Conservation (phyloP, 2,888 invertebrate species). For the Diachrysia chrysitis region DNA sequence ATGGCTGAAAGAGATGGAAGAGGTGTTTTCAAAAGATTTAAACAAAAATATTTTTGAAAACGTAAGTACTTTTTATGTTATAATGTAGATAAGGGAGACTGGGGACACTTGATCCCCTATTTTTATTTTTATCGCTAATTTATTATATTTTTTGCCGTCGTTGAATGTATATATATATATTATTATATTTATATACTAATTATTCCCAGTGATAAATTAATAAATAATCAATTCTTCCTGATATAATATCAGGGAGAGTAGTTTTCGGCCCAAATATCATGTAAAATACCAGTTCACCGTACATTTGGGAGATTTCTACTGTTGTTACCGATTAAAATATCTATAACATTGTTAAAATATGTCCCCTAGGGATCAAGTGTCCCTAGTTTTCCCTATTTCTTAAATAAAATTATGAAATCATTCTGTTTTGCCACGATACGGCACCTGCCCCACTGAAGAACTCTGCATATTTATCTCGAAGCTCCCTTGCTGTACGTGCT, state of each 20-base stretch:
- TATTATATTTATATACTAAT: too few species aligned
- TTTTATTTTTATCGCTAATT: not conserved
- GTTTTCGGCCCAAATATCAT: slow-evolving; percentile 22
- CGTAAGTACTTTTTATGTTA: slow-evolving; percentile 25
- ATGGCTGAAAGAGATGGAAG: slow-evolving; percentile 43
- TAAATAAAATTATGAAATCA: slow-evolving; percentile 34
- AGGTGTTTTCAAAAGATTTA: slow-evolving; percentile 34
- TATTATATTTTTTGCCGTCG: slow-evolving; percentile 19
- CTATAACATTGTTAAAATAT: slow-evolving; percentile 24
- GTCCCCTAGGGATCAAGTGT: slow-evolving; percentile 20
- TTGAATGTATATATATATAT: slow-evolving; percentile 21
- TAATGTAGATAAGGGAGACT: slow-evolving; percentile 14
- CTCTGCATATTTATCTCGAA: slow-evolving; percentile 38
- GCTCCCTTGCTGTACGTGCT: slow-evolving; percentile 22
- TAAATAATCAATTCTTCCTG: slow-evolving; percentile 10
- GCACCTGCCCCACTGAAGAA: slow-evolving; percentile 36
- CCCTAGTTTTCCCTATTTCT: slow-evolving; percentile 7
- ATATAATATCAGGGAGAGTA: slow-evolving; percentile 16
- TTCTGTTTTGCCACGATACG: slow-evolving; percentile 43
- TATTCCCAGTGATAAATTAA: slow-evolving; percentile 10
- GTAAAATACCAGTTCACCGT: slow-evolving; percentile 23
- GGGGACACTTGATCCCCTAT: too few species aligned
- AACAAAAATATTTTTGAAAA: slow-evolving; percentile 31
- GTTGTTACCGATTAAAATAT: slow-evolving; percentile 23
- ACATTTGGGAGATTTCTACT: slow-evolving; percentile 20